Conservation (phyloP, 2,888 invertebrate species). For the Ceraclea dissimilis region DNA sequence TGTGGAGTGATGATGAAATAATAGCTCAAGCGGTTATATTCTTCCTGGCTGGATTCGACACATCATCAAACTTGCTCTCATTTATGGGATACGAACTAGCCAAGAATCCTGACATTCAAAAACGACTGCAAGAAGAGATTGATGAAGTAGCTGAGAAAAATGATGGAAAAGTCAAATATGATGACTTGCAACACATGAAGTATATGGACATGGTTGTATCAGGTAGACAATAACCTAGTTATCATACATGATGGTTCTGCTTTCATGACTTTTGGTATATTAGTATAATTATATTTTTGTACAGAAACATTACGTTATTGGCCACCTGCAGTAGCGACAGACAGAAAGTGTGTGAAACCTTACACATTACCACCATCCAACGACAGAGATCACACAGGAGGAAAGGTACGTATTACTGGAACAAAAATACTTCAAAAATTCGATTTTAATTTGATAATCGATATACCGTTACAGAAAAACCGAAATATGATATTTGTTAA, state of each 20-base stretch:
- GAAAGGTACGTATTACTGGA: no score
- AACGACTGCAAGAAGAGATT: constrained; percentile 48
- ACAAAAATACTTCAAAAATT: no score
- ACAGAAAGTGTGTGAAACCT: constrained; percentile 44
- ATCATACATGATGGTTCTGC: no score
- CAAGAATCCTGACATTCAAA: constrained; percentile 50
- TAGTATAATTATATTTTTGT: no score
- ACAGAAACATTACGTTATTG: constrained; percentile 42
- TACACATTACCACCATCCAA: constrained; percentile 32
- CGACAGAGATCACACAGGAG: background rate
- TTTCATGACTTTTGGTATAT: no score
- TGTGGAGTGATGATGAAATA: constrained; percentile 39
- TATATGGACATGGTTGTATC: constrained; percentile 57
- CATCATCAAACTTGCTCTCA: constrained; percentile 39
- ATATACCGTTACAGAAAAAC: no score
- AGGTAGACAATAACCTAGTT: constrained; percentile 31
- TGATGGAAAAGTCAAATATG: constrained; percentile 43
- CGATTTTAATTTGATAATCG: no score
- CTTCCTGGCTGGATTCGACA: constrained; percentile 52
- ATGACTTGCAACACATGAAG: constrained; percentile 45
- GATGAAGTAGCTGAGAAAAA: constrained; percentile 38
- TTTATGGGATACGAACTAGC: constrained; percentile 52
- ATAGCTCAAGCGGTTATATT: constrained; percentile 46
- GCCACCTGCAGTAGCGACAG: constrained; percentile 38
- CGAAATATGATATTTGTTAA: no score